Evolutionary conservation across 2,113 vertebrate species (phyloP).

Genomic region (Helogale parvula): DNA sequence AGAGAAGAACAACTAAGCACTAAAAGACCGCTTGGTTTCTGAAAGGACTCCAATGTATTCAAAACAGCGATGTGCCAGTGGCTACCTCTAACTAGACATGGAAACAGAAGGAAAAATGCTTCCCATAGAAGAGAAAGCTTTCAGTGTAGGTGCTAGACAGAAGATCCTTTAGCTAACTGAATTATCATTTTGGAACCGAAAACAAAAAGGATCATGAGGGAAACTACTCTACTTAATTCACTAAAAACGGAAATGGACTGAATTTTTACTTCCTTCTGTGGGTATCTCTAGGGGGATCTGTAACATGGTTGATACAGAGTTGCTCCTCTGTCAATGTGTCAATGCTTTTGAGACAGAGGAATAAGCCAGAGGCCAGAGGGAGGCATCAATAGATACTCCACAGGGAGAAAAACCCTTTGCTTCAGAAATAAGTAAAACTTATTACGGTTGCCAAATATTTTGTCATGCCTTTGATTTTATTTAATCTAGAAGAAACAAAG

Average conservation of each 20-base stretch:
- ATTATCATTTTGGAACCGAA: neutral
- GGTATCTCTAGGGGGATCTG: neutral
- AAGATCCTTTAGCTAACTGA: neutral
- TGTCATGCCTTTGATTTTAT: neutral
- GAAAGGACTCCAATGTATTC: neutral
- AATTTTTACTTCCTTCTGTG: neutral
- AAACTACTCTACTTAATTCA: neutral
- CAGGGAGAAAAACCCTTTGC: neutral
- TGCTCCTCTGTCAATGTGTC: neutral
- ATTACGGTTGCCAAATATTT: conserved; percentile 10
- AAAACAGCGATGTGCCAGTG: neutral
- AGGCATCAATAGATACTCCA: neutral
- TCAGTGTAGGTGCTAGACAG: neutral
- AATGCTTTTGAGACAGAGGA: neutral
- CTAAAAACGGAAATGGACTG: neutral
- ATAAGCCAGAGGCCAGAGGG: neutral
- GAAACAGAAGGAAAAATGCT: neutral
- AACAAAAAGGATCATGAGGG: neutral
- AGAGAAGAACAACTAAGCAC: neutral
- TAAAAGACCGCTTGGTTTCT: neutral
- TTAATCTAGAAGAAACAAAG: neutral
- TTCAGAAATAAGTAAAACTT: neutral
- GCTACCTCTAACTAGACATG: neutral
- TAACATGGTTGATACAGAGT: neutral
- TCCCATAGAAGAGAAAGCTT: neutral